Percentiles rank a stretch among this genome's conserved stretches.
phyloP scores from a whole-genome alignment of 2,797 vertebrate species.

The Anabacerthia variegaticeps region DNA sequence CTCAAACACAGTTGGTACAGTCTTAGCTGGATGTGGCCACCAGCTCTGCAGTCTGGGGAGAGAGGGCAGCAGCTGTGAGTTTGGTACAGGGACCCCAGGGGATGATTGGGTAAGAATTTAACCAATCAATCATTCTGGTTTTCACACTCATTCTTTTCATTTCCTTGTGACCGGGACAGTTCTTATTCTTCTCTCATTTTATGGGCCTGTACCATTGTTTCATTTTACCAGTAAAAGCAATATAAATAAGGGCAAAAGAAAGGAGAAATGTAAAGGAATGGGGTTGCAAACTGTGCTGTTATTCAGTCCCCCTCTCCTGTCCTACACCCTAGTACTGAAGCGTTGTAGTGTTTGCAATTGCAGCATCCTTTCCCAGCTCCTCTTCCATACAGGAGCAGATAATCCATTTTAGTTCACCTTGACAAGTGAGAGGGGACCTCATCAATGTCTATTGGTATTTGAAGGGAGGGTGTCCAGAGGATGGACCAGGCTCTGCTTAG shows the following conservation, averaged over 20 bases:
- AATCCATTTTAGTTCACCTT: background rate
- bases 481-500: background rate
- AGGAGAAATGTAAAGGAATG: background rate
- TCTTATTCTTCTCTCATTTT: constrained; percentile 24
- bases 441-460: background rate
- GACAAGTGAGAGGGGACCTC: background rate
- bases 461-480: background rate
- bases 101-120: background rate
- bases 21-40: background rate
- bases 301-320: background rate
- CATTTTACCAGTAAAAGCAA: constrained; percentile 6
- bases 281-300: background rate
- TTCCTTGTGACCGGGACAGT: background rate
- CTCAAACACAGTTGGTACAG: background rate
- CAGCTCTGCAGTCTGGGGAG: background rate
- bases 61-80: background rate
- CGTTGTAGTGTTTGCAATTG: background rate
- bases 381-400: background rate
- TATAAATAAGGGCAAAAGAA: background rate
- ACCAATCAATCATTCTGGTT: background rate
- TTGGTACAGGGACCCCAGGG: background rate
- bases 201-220: background rate
- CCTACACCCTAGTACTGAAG: background rate
- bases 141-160: background rate
- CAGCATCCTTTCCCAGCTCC: background rate